These are phyloP conservation scores for Octodon degus DNA, from an alignment of 2,113 vertebrate genomes.

Conservation along the genomic window DNA sequence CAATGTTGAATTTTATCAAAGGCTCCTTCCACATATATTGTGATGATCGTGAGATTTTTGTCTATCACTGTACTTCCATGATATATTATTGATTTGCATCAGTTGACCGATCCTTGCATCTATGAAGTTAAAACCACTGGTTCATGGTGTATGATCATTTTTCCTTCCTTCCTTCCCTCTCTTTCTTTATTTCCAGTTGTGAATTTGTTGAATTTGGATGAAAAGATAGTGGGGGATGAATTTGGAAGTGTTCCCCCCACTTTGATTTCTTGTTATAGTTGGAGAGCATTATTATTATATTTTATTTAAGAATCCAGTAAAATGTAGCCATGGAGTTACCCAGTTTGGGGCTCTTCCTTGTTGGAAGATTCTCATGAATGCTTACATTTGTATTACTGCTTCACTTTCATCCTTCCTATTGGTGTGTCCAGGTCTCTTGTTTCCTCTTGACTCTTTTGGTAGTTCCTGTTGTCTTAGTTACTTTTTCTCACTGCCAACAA, in stretches of 20 bases:
- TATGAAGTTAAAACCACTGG: neutral
- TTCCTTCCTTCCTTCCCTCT: neutral
- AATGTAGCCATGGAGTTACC: neutral
- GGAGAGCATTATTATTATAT: neutral
- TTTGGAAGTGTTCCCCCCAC: neutral
- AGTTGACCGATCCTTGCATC: neutral
- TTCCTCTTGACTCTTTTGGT: neutral
- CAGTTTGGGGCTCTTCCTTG: neutral
- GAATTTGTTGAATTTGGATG: neutral
- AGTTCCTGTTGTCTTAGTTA: neutral
- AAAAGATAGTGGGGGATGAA: neutral
- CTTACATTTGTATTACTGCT: neutral
- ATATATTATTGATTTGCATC: neutral
- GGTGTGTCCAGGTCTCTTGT: neutral
- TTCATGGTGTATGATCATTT: neutral
- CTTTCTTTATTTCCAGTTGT: neutral
- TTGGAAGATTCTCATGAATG: neutral
- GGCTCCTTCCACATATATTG: too few species aligned
- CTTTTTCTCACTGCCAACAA: neutral
- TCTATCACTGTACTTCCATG: neutral
- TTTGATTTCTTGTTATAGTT: neutral
- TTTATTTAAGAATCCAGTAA: neutral
- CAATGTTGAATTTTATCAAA: neutral
- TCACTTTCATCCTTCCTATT: neutral
- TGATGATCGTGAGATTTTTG: neutral